phyloP scores from a whole-genome alignment of 2,113 vertebrate genomes.

The Aplodontia rufa region DNA sequence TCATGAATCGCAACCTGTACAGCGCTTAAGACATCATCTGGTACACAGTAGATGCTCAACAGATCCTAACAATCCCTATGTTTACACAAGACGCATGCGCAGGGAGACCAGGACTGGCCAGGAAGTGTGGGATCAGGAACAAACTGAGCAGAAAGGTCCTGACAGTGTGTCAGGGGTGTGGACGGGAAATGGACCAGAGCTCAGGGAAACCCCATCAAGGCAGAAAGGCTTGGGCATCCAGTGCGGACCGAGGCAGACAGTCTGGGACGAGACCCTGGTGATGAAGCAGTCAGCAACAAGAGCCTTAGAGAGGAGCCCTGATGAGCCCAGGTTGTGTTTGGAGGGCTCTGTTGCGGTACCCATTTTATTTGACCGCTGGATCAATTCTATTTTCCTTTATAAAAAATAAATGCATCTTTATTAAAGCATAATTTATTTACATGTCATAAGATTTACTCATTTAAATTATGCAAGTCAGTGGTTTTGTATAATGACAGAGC shows the following conservation, averaged over 20 bases:
- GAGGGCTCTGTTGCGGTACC: not conserved
- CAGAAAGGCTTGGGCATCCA: not conserved
- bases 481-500: not conserved
- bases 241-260: not conserved
- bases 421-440: not conserved
- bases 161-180: too few relatives aligned
- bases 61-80: not conserved
- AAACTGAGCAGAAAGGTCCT: not conserved
- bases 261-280: not conserved
- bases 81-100: not conserved
- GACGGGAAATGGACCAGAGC: not conserved
- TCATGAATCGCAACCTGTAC: not conserved
- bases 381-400: not conserved
- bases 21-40: not conserved
- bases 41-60: not conserved
- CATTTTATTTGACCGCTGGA: not conserved
- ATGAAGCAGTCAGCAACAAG: not conserved
- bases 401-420: not conserved
- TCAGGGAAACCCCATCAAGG: not conserved
- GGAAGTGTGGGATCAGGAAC: not conserved
- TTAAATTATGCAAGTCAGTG: not conserved
- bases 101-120: not conserved
- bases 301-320: not conserved
- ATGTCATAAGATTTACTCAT: not conserved
- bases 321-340: not conserved